A percentile compares a stretch with the other conserved stretches of the same genome.
These are phyloP conservation scores for Eristalinus aeneus DNA, from an alignment of 2,888 invertebrate genomes.

Conservation along the genomic window DNA sequence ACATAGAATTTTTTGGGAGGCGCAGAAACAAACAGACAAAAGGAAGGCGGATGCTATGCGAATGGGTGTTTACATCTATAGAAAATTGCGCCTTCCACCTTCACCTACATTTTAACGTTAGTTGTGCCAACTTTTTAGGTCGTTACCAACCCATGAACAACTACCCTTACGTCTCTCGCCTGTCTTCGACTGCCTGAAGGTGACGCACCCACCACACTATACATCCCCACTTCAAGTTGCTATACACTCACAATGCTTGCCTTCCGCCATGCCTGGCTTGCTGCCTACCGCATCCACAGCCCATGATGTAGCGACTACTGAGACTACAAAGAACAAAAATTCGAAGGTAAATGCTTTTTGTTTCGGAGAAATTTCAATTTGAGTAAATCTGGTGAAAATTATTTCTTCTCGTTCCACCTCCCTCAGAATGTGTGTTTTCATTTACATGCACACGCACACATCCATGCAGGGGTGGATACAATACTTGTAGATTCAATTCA, in stretches of 20 bases:
- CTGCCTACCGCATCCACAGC: not conserved
- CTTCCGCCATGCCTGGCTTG: not conserved
- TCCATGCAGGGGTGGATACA: not conserved
- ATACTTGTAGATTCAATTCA: slow-evolving; percentile 46
- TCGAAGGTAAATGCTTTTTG: slow-evolving; percentile 39
- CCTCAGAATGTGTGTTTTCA: not conserved
- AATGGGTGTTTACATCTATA: slow-evolving; percentile 29
- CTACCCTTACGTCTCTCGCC: not conserved
- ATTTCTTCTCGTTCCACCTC: slow-evolving; percentile 19
- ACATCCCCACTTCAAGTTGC: not conserved
- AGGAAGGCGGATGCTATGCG: slow-evolving; percentile 23
- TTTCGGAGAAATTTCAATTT: slow-evolving; percentile 48
- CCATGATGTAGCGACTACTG: not conserved
- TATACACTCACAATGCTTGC: not conserved
- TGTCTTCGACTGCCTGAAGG: not conserved
- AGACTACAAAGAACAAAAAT: slow-evolving; percentile 25
- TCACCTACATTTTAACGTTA: slow-evolving; percentile 46
- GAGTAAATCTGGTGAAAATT: slow-evolving; percentile 50
- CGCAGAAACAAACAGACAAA: slow-evolving; percentile 10
- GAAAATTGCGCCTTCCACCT: slow-evolving; percentile 48
- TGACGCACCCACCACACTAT: not conserved
- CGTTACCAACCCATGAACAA: not conserved
- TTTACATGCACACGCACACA: slow-evolving; percentile 11
- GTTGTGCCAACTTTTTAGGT: slow-evolving; percentile 28
- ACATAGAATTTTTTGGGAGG: not conserved